A percentile compares a stretch with the other conserved stretches of the same genome.
phyloP scores from a whole-genome alignment of 2,113 vertebrate species.

The Heterocephalus glaber region DNA sequence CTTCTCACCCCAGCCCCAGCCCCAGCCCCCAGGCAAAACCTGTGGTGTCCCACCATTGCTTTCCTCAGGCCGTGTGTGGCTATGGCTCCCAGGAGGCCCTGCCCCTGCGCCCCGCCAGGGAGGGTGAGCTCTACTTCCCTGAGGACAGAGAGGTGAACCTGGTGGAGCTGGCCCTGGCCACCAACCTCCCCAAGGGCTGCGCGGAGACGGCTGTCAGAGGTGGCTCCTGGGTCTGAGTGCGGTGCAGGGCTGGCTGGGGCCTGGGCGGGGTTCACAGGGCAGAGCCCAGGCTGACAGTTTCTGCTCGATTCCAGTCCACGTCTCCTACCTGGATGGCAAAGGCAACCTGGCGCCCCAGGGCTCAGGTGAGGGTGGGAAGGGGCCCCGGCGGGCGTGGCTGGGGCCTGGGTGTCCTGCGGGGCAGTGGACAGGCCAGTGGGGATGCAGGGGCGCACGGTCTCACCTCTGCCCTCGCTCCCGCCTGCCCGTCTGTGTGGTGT shows the following conservation, averaged over 20 bases:
- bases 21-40: too few species aligned
- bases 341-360: conserved; percentile 94
- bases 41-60: not conserved
- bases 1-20: too few species aligned
- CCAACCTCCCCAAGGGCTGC: conserved; percentile 94
- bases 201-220: conserved; percentile 92
- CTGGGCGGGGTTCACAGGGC: not conserved
- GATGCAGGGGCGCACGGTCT: not conserved
- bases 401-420: not conserved
- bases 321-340: conserved; percentile 94
- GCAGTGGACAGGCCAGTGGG: not conserved
- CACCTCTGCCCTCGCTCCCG: not conserved
- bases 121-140: conserved; percentile 92
- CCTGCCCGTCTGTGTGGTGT: too few species aligned
- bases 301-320: conserved; percentile 86
- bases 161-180: conserved; percentile 93
- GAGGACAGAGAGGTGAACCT: conserved; percentile 94
- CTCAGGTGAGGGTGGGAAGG: conserved; percentile 83
- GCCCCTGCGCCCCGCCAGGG: conserved; percentile 89
- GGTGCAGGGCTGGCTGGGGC: not conserved
- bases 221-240: not conserved
- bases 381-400: not conserved
- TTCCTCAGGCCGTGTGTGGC: conserved; percentile 89
- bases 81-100: conserved; percentile 90
- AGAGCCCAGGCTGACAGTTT: not conserved